Conservation (phyloP, 2,888 invertebrate genomes). For the Zygothrica quintamaculata region DNA sequence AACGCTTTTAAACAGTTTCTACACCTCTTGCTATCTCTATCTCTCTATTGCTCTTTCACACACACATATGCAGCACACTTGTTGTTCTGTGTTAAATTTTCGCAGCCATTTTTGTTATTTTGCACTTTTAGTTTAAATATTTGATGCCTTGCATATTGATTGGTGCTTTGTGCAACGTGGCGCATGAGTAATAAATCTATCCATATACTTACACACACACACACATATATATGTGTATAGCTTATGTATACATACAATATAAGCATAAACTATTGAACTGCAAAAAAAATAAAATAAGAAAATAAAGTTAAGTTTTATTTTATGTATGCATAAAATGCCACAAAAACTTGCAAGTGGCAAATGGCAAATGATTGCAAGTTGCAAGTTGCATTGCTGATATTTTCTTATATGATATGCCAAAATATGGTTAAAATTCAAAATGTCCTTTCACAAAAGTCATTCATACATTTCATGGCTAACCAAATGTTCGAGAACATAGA, state of each 20-base stretch:
- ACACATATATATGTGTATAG: background rate
- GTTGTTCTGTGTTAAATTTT: slow-evolving; percentile 60
- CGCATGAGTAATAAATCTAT: slow-evolving; percentile 73
- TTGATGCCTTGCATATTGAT: slow-evolving; percentile 78
- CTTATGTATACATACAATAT: too few relatives aligned
- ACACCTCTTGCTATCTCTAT: slow-evolving; percentile 14
- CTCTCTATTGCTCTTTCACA: slow-evolving; percentile 15
- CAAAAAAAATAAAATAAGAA: too few relatives aligned
- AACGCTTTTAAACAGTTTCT: slow-evolving; percentile 23
- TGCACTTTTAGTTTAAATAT: slow-evolving; percentile 78
- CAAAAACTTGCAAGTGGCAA: too few relatives aligned
- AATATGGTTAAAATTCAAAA: too few relatives aligned
- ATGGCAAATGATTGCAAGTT: too few relatives aligned
- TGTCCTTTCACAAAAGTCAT: too few relatives aligned
- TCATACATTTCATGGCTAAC: too few relatives aligned
- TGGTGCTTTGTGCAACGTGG: slow-evolving; percentile 73
- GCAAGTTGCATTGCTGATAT: background rate
- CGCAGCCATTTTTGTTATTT: slow-evolving; percentile 77
- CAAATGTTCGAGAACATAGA: too few relatives aligned
- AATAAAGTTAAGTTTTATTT: too few relatives aligned
- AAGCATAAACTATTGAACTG: too few relatives aligned
- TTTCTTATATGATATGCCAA: too few relatives aligned
- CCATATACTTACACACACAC: slow-evolving; percentile 30
- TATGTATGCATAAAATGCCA: too few relatives aligned
- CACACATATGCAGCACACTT: slow-evolving; percentile 1